Evolutionary conservation across 1,140 invertebrate species (phyloP).

Genomic region (Stratiolaelaps scimitus): DNA sequence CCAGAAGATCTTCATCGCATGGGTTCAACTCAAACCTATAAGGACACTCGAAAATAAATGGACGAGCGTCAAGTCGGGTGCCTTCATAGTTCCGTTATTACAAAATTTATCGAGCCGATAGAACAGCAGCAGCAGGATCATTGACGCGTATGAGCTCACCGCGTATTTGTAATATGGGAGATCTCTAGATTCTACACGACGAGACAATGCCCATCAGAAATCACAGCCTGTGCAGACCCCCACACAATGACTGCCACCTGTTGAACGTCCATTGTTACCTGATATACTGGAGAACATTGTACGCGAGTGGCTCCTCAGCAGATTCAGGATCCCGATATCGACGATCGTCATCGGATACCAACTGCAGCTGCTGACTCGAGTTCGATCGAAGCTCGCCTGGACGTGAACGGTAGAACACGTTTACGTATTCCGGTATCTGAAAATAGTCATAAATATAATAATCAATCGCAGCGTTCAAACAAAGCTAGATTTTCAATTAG

Average conservation of each 20-base stretch:
- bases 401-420: not conserved
- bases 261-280: not conserved
- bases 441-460: too few relatives aligned
- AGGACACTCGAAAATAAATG: not conserved
- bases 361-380: slow-evolving; percentile 7
- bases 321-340: not conserved
- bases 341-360: not conserved
- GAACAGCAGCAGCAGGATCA: too few relatives aligned
- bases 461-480: too few relatives aligned
- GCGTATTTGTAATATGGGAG: not conserved
- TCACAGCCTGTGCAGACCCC: not conserved
- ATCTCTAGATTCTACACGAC: not conserved
- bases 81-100: too few relatives aligned
- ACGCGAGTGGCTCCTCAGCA: not conserved
- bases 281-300: slow-evolving; percentile 8
- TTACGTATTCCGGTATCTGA: slow-evolving; percentile 20
- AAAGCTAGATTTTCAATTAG: too few relatives aligned
- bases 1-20: slow-evolving; percentile 24
- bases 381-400: slow-evolving; percentile 8
- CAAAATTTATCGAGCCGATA: too few relatives aligned
- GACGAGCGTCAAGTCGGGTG: not conserved
- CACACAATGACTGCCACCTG: not conserved
- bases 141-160: not conserved
- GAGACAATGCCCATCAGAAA: not conserved
- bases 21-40: slow-evolving; percentile 7